phyloP scores from a whole-genome alignment of 2,113 vertebrate genomes.

The Trematocara variabile region DNA sequence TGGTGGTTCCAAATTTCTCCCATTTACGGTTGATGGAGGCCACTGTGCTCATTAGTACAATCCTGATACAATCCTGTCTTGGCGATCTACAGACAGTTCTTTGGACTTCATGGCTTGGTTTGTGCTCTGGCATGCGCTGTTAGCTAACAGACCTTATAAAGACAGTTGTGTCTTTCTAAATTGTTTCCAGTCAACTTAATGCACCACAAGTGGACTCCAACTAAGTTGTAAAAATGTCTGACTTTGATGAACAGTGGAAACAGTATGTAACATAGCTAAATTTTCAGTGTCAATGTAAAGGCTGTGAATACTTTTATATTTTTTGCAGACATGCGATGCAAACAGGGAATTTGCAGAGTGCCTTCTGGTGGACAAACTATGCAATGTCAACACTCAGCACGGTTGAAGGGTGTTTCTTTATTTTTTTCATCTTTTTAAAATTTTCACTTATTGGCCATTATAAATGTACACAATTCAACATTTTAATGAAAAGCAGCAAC shows the following conservation, averaged over 20 bases:
- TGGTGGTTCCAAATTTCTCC: background rate
- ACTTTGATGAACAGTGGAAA: background rate
- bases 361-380: background rate
- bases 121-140: background rate
- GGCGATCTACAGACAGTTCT: background rate
- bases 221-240: background rate
- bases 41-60: background rate
- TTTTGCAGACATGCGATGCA: background rate
- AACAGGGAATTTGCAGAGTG: background rate
- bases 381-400: background rate
- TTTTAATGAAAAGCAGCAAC: background rate
- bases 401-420: background rate
- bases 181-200: background rate
- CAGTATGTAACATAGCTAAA: background rate
- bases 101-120: background rate
- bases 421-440: background rate
- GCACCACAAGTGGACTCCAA: background rate
- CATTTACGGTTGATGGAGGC: background rate
- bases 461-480: background rate
- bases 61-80: background rate
- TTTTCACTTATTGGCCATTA: background rate
- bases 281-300: background rate
- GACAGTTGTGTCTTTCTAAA: background rate
- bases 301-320: background rate
- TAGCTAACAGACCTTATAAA: background rate